Conservation (phyloP, 1,140 invertebrate genomes). For the Achroia grisella region DNA sequence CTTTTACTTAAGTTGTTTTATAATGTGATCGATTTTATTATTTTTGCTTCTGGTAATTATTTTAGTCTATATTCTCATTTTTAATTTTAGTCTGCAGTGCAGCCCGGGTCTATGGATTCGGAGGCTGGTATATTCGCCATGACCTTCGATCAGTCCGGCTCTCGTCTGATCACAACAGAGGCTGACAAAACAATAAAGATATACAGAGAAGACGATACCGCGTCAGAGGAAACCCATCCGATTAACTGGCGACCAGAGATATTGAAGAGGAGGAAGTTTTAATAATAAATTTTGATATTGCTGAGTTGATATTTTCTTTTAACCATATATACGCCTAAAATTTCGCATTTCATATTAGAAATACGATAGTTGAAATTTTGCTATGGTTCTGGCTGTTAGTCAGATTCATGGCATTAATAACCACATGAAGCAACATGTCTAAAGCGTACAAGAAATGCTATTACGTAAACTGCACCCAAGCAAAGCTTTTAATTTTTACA, state of each 20-base stretch:
- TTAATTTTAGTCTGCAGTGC: constrained; percentile 91
- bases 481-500: no score
- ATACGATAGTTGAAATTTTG: no score
- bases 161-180: constrained; percentile 95
- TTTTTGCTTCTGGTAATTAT: neutral
- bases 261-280: constrained; percentile 90
- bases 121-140: constrained; percentile 98
- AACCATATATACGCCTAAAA: neutral
- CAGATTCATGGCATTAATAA: no score
- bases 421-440: no score
- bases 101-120: constrained; percentile 99
- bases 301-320: neutral
- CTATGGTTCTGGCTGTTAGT: no score
- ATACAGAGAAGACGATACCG: constrained; percentile 97
- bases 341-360: no score
- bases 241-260: constrained; percentile 98
- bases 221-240: constrained; percentile 97
- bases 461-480: no score
- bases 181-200: constrained; percentile 99
- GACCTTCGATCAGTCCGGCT: constrained; percentile 95
- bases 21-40: neutral
- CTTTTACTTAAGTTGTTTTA: no score
- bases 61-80: neutral
- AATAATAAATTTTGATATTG: constrained; percentile 70
- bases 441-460: no score